Evolutionary conservation across 1,140 invertebrate species (phyloP), one percentile per base, ranked within the genome.

Genomic region (Potamilus streckersoni): DNA sequence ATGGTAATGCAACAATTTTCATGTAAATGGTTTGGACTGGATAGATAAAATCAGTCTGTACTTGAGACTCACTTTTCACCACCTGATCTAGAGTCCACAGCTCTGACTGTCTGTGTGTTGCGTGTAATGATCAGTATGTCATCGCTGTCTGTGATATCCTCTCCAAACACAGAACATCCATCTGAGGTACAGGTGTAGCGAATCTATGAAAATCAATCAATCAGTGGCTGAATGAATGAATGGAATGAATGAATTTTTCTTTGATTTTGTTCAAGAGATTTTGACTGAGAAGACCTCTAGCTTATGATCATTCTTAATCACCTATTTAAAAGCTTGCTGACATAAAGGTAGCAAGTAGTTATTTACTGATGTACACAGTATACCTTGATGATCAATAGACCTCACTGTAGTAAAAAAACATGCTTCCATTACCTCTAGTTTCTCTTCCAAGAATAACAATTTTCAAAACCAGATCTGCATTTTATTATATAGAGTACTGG

Each of bases 101-200:
- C 96, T 74, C 96, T 90, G 15, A 98, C 94, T 69, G 94, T 97
- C 88, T 96, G 95, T 63, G 95, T 95, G 79, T 93, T 93, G 49
- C 95, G 92, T 82, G 94, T 93, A 59, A 98, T 88, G 20, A 98
- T 91, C 27, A 98, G 86, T 15, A 97, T 90, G 84, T 96, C 93
- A 59, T 93, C 92, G 16, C 82, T 79, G 17, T 90, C 83, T 56
- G 88, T 83, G 5, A 85, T 80, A 71, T 89, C 87, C 17, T 86
- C 78, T n/a, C 74, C 82, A 80, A 78, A 74, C 57, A 82, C 69
- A 23, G 78, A 76, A 83, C 90, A 91, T 16, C 87, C 96, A 95
- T 89, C 95, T 38, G 80, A 68, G 27, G 80, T 76, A 69, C 87
- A 88, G 4, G 78, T 66, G 79, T 87, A 88, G 14, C 79, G 67